These are phyloP conservation scores for Otus sunia DNA, from an alignment of 2,113 vertebrate genomes.

Conservation along the genomic window DNA sequence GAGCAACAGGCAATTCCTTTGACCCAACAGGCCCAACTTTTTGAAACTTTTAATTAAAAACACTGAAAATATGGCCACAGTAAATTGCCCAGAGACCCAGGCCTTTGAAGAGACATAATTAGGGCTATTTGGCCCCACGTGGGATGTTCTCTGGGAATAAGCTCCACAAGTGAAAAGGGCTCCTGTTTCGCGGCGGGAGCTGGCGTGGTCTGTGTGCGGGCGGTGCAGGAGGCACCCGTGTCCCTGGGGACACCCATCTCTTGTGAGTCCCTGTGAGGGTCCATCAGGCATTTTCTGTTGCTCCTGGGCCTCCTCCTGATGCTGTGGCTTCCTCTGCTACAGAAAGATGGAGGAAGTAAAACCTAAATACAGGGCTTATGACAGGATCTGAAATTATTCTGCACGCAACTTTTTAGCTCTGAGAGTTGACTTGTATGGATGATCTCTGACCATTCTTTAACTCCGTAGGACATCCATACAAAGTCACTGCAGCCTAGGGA, in stretches of 20 bases:
- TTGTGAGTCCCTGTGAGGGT: accelerated
- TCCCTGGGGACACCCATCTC: neutral
- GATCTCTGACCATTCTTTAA: neutral
- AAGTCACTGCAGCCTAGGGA: neutral
- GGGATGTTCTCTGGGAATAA: neutral
- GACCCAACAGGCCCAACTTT: constrained; percentile 9
- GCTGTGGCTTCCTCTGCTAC: neutral
- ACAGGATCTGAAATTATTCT: neutral
- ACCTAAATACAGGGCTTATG: accelerated
- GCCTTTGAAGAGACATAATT: constrained; percentile 46
- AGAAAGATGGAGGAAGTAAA: neutral
- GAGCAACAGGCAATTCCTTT: constrained; percentile 10
- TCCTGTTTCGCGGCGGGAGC: accelerated
- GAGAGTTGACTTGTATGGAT: neutral
- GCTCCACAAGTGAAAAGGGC: neutral
- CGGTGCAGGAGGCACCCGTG: accelerated
- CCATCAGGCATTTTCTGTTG: accelerated
- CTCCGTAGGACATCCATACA: neutral
- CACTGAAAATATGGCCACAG: neutral
- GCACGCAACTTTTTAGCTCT: too few species aligned
- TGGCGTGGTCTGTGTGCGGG: too few species aligned
- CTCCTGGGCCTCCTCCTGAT: neutral
- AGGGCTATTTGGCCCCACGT: neutral
- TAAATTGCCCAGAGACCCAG: constrained; percentile 9
- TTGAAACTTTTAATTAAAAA: constrained; percentile 56